Evolutionary conservation across 2,888 invertebrate genomes (phyloP), one percentile per base, ranked within the genome.

Genomic region (Hemaris fuciformis): DNA sequence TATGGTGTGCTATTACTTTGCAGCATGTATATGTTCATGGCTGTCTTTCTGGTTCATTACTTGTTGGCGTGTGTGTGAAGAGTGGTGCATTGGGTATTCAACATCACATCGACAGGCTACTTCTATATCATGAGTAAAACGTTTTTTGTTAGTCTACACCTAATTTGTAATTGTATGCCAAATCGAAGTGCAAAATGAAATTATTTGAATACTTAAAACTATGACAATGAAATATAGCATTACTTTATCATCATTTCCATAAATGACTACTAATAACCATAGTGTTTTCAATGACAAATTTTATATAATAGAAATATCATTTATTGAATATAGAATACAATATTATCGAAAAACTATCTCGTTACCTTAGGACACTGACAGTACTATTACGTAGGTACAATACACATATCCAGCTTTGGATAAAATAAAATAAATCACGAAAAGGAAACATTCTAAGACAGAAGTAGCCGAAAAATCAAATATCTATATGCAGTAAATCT

Each of bases 271-370:
- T 84, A 88, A 85, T 86, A 87, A 87, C 80, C 82, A 80, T 85
- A 85, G 87, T 88, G 88, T 89, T 89, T 76, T 84, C 88, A 89
- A 89, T 89, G 89, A 90, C 85, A 87, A 89, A 85, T 88, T 90
- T 81, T 88, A 88, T 89, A 87, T 86, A 84, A 90, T 89, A 90
- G 89, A 91, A 90, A 89, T 91, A 90, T 89, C 82, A 86, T 91
- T 89, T 87, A 90, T 90, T 87, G 90, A 90, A 89, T 91, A 91
- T 89, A 91, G 91, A 90, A 89, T 91, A 91, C 87, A 89, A 87
- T 90, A 89, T 89, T 88, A 90, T 91, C 85, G 89, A 90, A 90
- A 89, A 90, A 86, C 90, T 89, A 90, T 89, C 85, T 87, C 81
- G 83, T 87, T 88, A 89, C 83, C 88, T 83, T 87, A 89, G 88